phyloP scores from a whole-genome alignment of 1,140 invertebrate genomes.

The Brachionus rotundiformis region DNA sequence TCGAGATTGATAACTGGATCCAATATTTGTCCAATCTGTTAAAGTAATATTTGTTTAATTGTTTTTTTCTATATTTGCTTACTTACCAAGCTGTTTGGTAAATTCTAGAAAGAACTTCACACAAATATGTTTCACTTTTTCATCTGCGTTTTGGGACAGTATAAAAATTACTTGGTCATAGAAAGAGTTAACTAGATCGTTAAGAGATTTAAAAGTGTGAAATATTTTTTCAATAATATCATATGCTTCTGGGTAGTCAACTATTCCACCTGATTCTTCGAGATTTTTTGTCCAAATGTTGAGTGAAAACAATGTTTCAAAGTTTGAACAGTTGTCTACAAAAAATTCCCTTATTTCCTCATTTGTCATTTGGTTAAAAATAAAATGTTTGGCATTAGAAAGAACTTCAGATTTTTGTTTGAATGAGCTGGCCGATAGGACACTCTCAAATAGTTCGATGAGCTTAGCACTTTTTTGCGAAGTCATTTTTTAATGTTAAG shows the following conservation, averaged over 20 bases:
- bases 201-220: not conserved
- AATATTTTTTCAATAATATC: slow-evolving; percentile 40
- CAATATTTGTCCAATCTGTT: not conserved
- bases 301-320: slow-evolving; percentile 5
- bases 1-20: not conserved
- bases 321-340: not conserved
- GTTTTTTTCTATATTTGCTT: not conserved
- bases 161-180: slow-evolving; percentile 27
- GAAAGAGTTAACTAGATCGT: slow-evolving; percentile 6
- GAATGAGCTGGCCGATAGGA: not conserved
- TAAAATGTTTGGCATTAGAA: not conserved
- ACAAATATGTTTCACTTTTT: slow-evolving; percentile 37
- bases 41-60: not conserved
- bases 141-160: not conserved
- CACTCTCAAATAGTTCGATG: not conserved
- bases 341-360: slow-evolving; percentile 17
- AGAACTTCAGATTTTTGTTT: slow-evolving; percentile 24
- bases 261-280: not conserved
- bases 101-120: not conserved
- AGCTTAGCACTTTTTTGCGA: not conserved
- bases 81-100: not conserved
- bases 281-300: slow-evolving; percentile 31
- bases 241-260: slow-evolving; percentile 9
- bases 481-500: not conserved
- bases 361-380: slow-evolving; percentile 24